Base-by-base conservation (phyloP, 2,888 invertebrate genomes). In the Chymomyza procnemis region DNA sequence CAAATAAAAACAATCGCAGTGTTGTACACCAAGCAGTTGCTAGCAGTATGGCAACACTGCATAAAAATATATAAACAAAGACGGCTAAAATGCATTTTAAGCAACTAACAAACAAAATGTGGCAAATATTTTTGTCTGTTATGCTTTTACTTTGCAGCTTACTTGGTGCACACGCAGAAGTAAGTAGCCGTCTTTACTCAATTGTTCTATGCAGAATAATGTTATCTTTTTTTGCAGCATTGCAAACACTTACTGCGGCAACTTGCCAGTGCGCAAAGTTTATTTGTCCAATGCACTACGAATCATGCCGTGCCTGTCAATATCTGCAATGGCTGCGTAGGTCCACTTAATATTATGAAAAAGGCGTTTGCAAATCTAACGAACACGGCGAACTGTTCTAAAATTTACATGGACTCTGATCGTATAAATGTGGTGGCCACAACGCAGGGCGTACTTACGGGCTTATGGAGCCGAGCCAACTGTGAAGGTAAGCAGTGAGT, bases 381-480 rank as follows among this genome's bases (percentile, higher is more conserved):
- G 5, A 9, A 47, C 1, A 16, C 22, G 1, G n/a, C 54, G 0
- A 86, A 77, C 52, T 89, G 89, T 48, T 69, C 81, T 1, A 66
- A 72, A 3, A 30, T 18, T 3, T 89, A 80, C 22, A 80, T 78
- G 16, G 80, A 89, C 63, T 79, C 77, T 0, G 89, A 89, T 74
- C 87, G 89, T 21, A 74, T 89, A 4, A 89, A 89, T 58, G 69
- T 89, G 1, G 73, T 89, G 2, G 65, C 72, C 1, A 83, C 79
- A 2, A 81, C 78, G 0, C 76, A 88, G 54, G 74, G 71, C 0
- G 58, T 78, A 16, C 77, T 89, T 0, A 73, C 66, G 2, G 78
- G 76, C 0, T 68, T 89, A 0, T 89, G 89, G 89, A 50, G 73
- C 0, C 82, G 76, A 19, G 89, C 89, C 0, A 78, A 75, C 64